Percentiles rank a stretch among this genome's conserved stretches.
phyloP scores from a whole-genome alignment of 1,140 invertebrate genomes.

The Venturia canescens region DNA sequence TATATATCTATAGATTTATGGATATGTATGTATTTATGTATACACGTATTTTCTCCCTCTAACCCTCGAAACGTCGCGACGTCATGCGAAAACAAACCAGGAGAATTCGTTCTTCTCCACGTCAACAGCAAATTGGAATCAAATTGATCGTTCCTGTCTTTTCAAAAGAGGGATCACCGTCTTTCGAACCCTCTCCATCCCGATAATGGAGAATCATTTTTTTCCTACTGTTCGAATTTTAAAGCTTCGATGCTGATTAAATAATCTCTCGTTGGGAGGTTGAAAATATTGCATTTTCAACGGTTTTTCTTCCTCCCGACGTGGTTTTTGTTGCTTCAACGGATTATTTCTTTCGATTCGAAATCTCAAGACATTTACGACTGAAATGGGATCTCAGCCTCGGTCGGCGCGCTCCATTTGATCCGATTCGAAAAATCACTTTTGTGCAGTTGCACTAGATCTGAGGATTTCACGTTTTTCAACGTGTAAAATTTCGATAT shows the following conservation, averaged over 20 bases:
- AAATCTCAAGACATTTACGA: no score
- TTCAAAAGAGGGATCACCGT: not conserved
- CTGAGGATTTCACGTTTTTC: no score
- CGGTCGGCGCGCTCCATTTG: no score
- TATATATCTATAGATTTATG: not conserved
- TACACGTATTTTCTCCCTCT: not conserved
- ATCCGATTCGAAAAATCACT: no score
- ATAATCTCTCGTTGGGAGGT: not conserved
- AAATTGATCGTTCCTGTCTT: conserved; percentile 36
- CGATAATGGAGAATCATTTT: not conserved
- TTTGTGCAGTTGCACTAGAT: no score
- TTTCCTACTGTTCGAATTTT: not conserved
- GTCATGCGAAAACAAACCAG: conserved; percentile 40
- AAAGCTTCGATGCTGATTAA: no score
- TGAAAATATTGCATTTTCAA: no score
- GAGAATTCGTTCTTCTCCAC: conserved; percentile 18
- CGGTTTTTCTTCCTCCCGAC: no score
- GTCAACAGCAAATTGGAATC: conserved; percentile 31
- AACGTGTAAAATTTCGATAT: no score
- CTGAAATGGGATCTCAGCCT: no score
- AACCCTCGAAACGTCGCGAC: conserved; percentile 21
- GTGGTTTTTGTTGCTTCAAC: no score
- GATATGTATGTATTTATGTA: not conserved
- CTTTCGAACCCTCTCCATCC: not conserved
- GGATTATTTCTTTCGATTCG: no score